Conservation (phyloP, 2,888 invertebrate species). For the Onthophagus sagittarius region DNA sequence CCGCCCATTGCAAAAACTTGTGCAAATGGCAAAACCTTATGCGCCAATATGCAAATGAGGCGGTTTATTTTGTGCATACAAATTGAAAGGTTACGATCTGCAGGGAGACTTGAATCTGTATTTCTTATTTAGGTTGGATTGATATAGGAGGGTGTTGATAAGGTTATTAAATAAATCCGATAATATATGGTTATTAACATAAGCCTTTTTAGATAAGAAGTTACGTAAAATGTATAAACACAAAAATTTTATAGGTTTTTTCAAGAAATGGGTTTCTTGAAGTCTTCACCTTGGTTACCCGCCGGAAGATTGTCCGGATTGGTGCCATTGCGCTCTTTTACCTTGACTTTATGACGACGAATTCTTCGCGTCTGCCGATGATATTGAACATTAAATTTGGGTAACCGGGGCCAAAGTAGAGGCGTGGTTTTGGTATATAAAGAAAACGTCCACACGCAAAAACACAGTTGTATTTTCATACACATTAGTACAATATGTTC, state of each 20-base stretch:
- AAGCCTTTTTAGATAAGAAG: not conserved
- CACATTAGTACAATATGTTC: constrained; percentile 3
- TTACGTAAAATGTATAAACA: not conserved
- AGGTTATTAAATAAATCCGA: not conserved
- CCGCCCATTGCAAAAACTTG: not conserved
- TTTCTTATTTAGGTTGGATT: not conserved
- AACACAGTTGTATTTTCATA: not conserved
- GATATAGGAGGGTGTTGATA: not conserved
- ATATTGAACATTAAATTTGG: not conserved
- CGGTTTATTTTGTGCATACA: not conserved
- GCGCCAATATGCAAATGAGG: not conserved
- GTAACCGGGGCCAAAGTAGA: not conserved
- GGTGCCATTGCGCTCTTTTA: not conserved
- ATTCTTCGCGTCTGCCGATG: not conserved
- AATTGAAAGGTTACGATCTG: not conserved
- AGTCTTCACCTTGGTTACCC: not conserved
- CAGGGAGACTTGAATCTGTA: not conserved
- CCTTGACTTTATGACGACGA: not conserved
- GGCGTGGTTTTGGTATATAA: constrained; percentile 2
- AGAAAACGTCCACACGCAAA: not conserved
- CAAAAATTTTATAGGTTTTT: not conserved
- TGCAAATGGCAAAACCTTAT: not conserved
- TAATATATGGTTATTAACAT: not conserved
- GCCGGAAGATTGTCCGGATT: not conserved
- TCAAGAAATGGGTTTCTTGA: not conserved